Conservation (phyloP, 2,888 invertebrate species). For the Cantharis nigra region DNA sequence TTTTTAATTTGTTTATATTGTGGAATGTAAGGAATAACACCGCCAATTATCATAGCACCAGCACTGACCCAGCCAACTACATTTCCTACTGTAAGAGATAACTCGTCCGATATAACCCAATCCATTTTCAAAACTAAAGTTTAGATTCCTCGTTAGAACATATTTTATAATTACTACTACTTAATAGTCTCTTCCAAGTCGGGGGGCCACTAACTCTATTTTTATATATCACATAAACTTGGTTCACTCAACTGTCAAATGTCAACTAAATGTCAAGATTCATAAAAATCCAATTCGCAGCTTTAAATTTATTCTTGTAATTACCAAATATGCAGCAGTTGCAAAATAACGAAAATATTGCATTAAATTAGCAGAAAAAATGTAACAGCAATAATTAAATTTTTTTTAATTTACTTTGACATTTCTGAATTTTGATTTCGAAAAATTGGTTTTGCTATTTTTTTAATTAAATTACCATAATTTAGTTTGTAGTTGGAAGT, state of each 20-base stretch:
- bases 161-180: neutral
- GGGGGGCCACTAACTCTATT: constrained; percentile 15
- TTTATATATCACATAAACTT: constrained; percentile 14
- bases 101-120: constrained; percentile 78
- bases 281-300: neutral
- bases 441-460: neutral
- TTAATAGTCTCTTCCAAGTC: neutral
- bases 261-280: constrained; percentile 34
- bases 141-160: constrained; percentile 7
- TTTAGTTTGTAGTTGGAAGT: neutral
- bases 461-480: neutral
- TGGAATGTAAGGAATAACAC: constrained; percentile 93
- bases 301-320: neutral
- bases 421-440: neutral
- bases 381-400: neutral
- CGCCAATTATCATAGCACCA: constrained; percentile 92
- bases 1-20: constrained; percentile 92
- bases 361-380: neutral
- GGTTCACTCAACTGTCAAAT: constrained; percentile 36
- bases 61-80: constrained; percentile 81
- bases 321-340: neutral
- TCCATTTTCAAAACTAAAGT: constrained; percentile 61
- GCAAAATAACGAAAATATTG: neutral
- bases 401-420: neutral
- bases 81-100: constrained; percentile 75